Evolutionary conservation across 1,140 invertebrate species (phyloP).

Genomic region (Dreissena rostriformis): DNA sequence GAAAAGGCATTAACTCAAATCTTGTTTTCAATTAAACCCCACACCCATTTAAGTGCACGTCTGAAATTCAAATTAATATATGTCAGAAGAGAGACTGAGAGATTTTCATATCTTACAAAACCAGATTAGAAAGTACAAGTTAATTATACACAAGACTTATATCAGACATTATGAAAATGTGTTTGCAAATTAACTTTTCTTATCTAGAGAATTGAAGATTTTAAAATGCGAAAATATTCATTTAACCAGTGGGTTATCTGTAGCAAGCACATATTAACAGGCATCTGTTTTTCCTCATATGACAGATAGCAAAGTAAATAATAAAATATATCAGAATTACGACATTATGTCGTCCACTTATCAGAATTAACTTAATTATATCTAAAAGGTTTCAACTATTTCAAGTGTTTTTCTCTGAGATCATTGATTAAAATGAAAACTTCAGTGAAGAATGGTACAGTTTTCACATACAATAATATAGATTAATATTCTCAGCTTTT

Average conservation of each 20-base stretch:
- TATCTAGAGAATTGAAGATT: conserved; percentile 54
- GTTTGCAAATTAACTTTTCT: conserved; percentile 59
- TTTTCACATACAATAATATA: conserved; percentile 13
- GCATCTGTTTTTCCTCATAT: conserved; percentile 53
- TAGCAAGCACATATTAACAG: conserved; percentile 32
- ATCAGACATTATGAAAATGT: conserved; percentile 56
- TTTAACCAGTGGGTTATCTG: conserved; percentile 53
- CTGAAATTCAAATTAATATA: conserved; percentile 51
- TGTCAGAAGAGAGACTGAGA: conserved; percentile 44
- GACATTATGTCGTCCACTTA: conserved; percentile 54
- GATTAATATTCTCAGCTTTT: background rate
- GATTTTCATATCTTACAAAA: conserved; percentile 30
- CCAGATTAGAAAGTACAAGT: conserved; percentile 40
- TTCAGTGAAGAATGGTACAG: conserved; percentile 37
- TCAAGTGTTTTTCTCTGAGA: conserved; percentile 46
- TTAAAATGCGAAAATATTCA: conserved; percentile 60
- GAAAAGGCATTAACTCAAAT: too few species aligned
- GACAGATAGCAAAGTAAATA: conserved; percentile 52
- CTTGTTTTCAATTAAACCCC: too few species aligned
- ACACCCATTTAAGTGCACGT: too few species aligned
- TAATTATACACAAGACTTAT: conserved; percentile 55
- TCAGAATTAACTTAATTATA: conserved; percentile 61
- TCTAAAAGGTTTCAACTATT: conserved; percentile 60
- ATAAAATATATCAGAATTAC: conserved; percentile 56
- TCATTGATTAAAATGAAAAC: conserved; percentile 55